These are phyloP conservation scores for Octodon degus DNA, from an alignment of 2,113 vertebrate genomes.

Conservation along the genomic window DNA sequence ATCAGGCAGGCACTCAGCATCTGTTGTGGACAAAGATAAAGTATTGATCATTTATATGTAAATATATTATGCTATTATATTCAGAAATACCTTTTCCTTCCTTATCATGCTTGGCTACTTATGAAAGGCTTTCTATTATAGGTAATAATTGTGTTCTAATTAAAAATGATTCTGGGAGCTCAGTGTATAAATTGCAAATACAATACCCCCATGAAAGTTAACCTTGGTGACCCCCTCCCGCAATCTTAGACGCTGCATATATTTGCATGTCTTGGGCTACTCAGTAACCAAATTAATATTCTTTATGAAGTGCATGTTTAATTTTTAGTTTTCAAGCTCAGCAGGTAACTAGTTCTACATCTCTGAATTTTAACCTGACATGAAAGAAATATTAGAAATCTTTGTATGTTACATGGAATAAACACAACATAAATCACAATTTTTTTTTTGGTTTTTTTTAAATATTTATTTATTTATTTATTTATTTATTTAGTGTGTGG, in stretches of 20 bases:
- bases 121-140: slow-evolving; percentile 58
- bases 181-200: slow-evolving; percentile 67
- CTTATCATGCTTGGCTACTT: slow-evolving; percentile 61
- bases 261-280: slow-evolving; percentile 48
- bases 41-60: slow-evolving; percentile 51
- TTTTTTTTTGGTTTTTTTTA: too few species aligned
- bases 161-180: slow-evolving; percentile 71
- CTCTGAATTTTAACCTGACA: slow-evolving; percentile 23
- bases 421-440: not conserved
- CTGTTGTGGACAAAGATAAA: slow-evolving; percentile 1
- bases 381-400: slow-evolving; percentile 54
- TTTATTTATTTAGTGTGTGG: too few species aligned
- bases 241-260: slow-evolving; percentile 62
- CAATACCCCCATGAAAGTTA: slow-evolving; percentile 61
- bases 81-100: slow-evolving; percentile 41
- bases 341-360: not conserved
- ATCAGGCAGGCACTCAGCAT: not conserved
- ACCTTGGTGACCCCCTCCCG: not conserved
- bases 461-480: too few species aligned
- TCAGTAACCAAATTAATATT: slow-evolving; percentile 56
- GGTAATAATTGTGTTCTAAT: slow-evolving; percentile 75
- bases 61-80: slow-evolving; percentile 56
- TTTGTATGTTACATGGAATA: slow-evolving; percentile 37
- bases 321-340: slow-evolving; percentile 43
- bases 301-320: slow-evolving; percentile 48